Evolutionary conservation across 2,888 invertebrate genomes (phyloP).

Genomic region (Julus scanicus): DNA sequence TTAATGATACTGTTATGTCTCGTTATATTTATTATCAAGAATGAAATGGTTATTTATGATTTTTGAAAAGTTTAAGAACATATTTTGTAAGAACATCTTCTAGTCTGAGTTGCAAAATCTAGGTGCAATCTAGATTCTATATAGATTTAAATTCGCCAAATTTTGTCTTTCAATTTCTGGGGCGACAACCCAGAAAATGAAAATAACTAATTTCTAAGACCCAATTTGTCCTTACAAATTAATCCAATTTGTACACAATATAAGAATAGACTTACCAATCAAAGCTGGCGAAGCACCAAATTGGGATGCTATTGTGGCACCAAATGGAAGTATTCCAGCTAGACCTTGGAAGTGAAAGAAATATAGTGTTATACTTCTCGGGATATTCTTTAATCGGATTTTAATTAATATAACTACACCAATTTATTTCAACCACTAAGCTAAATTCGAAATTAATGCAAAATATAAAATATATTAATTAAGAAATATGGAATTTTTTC

Average conservation of each 20-base stretch:
- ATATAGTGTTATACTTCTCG: not conserved
- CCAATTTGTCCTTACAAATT: too few relatives aligned
- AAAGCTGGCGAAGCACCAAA: slow-evolving; percentile 57
- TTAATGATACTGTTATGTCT: not conserved
- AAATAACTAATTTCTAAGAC: too few relatives aligned
- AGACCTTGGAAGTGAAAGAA: not conserved
- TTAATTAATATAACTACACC: not conserved
- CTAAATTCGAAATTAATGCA: not conserved
- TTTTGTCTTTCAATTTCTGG: too few relatives aligned
- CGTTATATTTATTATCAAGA: too few relatives aligned
- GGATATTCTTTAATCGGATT: not conserved
- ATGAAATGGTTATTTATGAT: too few relatives aligned
- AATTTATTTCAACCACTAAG: not conserved
- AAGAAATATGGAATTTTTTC: not conserved
- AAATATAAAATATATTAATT: not conserved
- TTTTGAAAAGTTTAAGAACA: too few relatives aligned
- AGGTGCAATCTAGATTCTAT: too few relatives aligned
- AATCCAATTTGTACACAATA: too few relatives aligned
- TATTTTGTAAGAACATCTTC: too few relatives aligned
- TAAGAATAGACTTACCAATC: slow-evolving; percentile 32
- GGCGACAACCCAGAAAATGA: too few relatives aligned
- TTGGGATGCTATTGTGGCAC: slow-evolving; percentile 56
- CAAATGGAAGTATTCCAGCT: slow-evolving; percentile 58
- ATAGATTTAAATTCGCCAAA: too few relatives aligned
- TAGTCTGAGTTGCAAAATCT: too few relatives aligned